Percentiles rank a stretch among this genome's conserved stretches.
Evolutionary conservation across 2,113 vertebrate species (phyloP).

Genomic region (Pseudolaguvia tuberculata): DNA sequence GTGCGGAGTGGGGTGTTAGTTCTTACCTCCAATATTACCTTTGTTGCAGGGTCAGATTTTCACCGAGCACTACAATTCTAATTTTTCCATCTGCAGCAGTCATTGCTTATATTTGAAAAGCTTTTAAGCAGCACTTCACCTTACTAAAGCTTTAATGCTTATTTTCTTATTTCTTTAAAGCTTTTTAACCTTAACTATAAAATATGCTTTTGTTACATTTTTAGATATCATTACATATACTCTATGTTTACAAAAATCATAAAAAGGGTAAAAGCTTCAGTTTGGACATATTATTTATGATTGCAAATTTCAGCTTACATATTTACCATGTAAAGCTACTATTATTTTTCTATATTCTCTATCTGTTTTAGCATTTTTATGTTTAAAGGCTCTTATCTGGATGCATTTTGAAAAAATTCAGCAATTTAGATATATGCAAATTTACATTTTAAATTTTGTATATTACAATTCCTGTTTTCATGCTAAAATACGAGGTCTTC

Average conservation of each 20-base stretch:
- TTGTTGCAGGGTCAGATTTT: too few relatives aligned
- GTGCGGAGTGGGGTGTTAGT: too few relatives aligned
- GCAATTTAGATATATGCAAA: neutral
- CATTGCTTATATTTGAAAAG: constrained; percentile 22
- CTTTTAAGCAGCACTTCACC: constrained; percentile 48
- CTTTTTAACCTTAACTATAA: constrained; percentile 57
- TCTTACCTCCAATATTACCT: too few relatives aligned
- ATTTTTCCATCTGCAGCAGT: constrained; percentile 6
- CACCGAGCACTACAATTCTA: constrained; percentile 6
- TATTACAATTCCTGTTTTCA: neutral
- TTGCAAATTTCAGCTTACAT: constrained; percentile 14
- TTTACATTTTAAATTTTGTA: constrained; percentile 9
- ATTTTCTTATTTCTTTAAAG: constrained; percentile 60
- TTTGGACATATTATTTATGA: constrained; percentile 31
- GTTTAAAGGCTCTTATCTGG: neutral
- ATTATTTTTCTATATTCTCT: neutral
- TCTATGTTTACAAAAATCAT: constrained; percentile 40
- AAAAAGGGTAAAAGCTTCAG: constrained; percentile 22
- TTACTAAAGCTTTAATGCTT: constrained; percentile 70
- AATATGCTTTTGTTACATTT: constrained; percentile 28
- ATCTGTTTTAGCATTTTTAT: constrained; percentile 4
- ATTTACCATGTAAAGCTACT: neutral
- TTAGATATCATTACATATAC: neutral
- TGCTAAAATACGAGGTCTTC: constrained; percentile 23
- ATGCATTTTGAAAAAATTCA: neutral